Evolutionary conservation across 2,888 invertebrate species (phyloP).

Genomic region (Xestia c-nigrum): DNA sequence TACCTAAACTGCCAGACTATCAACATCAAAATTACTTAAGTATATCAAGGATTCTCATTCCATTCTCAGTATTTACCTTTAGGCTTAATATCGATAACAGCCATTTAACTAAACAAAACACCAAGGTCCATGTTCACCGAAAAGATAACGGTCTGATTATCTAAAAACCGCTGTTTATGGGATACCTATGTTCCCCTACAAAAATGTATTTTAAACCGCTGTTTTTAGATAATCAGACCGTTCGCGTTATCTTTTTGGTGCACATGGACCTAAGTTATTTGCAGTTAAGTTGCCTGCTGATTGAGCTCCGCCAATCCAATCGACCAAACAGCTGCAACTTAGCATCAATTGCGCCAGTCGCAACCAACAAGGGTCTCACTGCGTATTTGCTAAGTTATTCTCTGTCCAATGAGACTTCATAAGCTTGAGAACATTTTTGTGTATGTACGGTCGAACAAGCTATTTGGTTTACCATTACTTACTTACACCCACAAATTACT

Average conservation of each 20-base stretch:
- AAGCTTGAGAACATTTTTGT: not conserved
- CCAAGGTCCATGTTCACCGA: too few relatives aligned
- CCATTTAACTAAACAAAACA: not conserved
- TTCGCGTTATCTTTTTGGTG: too few relatives aligned
- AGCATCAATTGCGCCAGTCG: constrained; percentile 36
- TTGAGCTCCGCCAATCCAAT: constrained; percentile 23
- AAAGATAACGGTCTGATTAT: too few relatives aligned
- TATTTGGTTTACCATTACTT: too few relatives aligned
- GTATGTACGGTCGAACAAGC: too few relatives aligned
- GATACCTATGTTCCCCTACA: too few relatives aligned
- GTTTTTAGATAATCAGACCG: too few relatives aligned
- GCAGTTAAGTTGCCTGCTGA: not conserved
- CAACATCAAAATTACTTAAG: too few relatives aligned
- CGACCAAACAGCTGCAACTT: constrained; percentile 2
- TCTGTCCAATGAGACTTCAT: constrained; percentile 1
- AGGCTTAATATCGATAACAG: not conserved
- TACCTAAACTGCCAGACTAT: not conserved
- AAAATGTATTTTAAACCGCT: too few relatives aligned
- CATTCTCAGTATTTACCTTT: not conserved
- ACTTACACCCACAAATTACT: too few relatives aligned
- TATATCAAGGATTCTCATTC: not conserved
- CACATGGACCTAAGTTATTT: too few relatives aligned
- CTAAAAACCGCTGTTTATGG: too few relatives aligned
- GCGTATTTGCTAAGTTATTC: constrained; percentile 10
- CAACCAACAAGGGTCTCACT: not conserved